Evolutionary conservation across 1,140 invertebrate species (phyloP), one percentile per base, ranked within the genome.

Genomic region (Neuroterus valhalla): DNA sequence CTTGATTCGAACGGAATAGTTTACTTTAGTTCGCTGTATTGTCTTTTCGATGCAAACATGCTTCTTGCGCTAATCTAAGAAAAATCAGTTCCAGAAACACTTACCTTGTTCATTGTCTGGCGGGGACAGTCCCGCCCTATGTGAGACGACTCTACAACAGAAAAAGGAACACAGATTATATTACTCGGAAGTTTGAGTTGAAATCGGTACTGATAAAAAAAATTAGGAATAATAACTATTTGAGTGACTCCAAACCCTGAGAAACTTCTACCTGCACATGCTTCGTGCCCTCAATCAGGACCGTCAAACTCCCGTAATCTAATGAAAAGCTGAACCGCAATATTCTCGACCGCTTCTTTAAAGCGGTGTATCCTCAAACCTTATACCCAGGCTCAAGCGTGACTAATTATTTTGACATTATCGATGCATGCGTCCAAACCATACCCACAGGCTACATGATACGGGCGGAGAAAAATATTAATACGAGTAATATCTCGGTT

Each of bases 101-200:
- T 86, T 87, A 90, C 89, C 88, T 90, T 90, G 81, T 86, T 90
- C 89, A 90, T 90, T 85, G 87, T 90, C 86, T 86, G 88, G 85
- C 88, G 88, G 88, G 88, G 85, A 87, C 78, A 87, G 72, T 89
- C 88, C 88, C 88, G 88, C 83, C 87, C 81, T 70, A 75, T 73
- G 67, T 78, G 80, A 77, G 83, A 78, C 81, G 82, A 87, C 86
- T 88, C 89, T 90, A 86, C 26, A 89, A 90, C 77, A 86, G 55
- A 81, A 81, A 73, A 80, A 83, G 76, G 78, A 48, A 66, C 15
- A 55, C 21, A 43, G 66, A 74, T 81, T 72, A 66, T 43, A 76
- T 50, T 17, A 38, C 31, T 38, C 10, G 6, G 1, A 38, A 38
- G 6, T 38, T 38, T 0, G 10, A 38, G 10, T 5, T 38, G 10